Base-by-base conservation (phyloP, 2,113 vertebrate species). In the Neotragus pygmaeus region DNA sequence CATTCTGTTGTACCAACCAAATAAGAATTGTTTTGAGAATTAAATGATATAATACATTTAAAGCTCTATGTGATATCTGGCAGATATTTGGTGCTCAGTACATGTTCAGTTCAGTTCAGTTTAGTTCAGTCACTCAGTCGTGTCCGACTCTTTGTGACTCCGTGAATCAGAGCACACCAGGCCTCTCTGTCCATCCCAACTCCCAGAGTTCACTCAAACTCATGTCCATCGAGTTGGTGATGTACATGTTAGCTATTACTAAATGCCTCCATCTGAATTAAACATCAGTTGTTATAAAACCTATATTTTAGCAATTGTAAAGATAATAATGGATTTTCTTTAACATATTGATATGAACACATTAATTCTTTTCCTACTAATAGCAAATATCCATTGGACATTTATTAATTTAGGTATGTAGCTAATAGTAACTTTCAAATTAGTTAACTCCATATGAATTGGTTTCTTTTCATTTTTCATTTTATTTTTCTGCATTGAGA, bases 241-340 rank as follows among this genome's bases (percentile, higher is more conserved):
- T 30, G 12, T 45, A 36, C 53, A 6, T 6, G 0, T 47, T 91
- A 55, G 33, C 21, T 23, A 27, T 81, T 57, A 51, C 25, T 91
- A 49, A 90, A 82, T 13, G 3, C 5, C 28, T 92, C 81, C 70
- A 23, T 78, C 2, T 25, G 30, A 14, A 36, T 27, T 43, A 82
- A 15, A 83, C 9, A 6, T n/a, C 53, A 90, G 30, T 87, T 60
- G 28, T 53, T 77, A 64, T 30, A 87, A 88, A 96, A 83, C 17
- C 27, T n/a, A 47, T 15, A 77, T 60, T 62, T 92, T 77, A 75
- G 16, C 28, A 60, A 70, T 14, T 78, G 0, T 36, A 64, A 62
- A 81, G 19, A 53, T 60, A 81, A 80, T 51, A 25, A 15, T 36
- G 33, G 16, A 3, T 78, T 84, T 78, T 80, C 14, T 84, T 80